A percentile compares a stretch with the other conserved stretches of the same genome.
Evolutionary conservation across 2,888 invertebrate species (phyloP).

Genomic region (Ennomos fuscantarius): DNA sequence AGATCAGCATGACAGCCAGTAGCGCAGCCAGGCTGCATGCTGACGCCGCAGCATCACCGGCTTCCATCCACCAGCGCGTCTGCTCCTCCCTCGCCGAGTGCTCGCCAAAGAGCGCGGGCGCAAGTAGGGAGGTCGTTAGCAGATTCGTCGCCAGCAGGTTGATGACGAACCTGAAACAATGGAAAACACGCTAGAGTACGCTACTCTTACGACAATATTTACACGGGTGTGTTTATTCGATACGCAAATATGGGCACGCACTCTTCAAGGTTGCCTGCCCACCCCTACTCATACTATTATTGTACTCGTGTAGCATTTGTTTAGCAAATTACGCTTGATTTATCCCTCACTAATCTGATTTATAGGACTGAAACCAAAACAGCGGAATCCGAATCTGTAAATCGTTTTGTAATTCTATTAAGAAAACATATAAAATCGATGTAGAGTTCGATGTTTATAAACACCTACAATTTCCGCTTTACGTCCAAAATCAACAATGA

Average conservation of each 20-base stretch:
- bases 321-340: conserved; percentile 38
- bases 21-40: conserved; percentile 72
- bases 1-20: conserved; percentile 72
- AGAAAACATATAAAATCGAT: conserved; percentile 23
- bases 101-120: conserved; percentile 80
- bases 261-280: conserved; percentile 34
- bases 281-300: conserved; percentile 22
- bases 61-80: conserved; percentile 85
- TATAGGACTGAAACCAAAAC: conserved; percentile 40
- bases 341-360: conserved; percentile 42
- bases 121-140: conserved; percentile 77
- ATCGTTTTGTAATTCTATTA: conserved; percentile 26
- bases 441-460: conserved; percentile 39
- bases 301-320: conserved; percentile 12
- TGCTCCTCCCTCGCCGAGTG: conserved; percentile 86
- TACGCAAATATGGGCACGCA: conserved; percentile 32
- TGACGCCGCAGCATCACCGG: conserved; percentile 80
- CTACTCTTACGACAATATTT: conserved; percentile 39
- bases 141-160: conserved; percentile 81
- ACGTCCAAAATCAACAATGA: conserved; percentile 34
- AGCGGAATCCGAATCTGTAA: conserved; percentile 26
- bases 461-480: conserved; percentile 37
- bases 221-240: conserved; percentile 31
- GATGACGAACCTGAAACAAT: conserved; percentile 88
- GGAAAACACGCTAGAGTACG: conserved; percentile 45